Conservation (phyloP, 1,140 invertebrate species). For the Melitaea cinxia region DNA sequence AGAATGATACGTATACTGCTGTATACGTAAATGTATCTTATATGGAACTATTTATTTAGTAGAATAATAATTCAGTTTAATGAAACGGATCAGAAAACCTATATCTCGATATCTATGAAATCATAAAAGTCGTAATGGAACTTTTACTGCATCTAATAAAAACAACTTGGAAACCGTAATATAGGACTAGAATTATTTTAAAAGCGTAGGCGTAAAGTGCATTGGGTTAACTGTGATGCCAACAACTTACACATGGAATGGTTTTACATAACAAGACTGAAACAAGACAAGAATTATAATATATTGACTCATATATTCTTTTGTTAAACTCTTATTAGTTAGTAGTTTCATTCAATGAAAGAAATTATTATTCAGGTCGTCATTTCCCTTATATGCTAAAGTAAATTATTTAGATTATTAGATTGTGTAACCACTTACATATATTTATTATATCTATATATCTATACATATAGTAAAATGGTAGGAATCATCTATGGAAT, state of each 20-base stretch:
- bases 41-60: conserved; percentile 22
- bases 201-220: conserved; percentile 39
- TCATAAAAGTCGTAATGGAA: conserved; percentile 28
- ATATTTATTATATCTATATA: too few species aligned
- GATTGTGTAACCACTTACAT: too few species aligned
- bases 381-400: too few species aligned
- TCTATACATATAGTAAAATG: too few species aligned
- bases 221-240: conserved; percentile 29
- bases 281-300: too few species aligned
- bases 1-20: conserved; percentile 7
- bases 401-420: too few species aligned
- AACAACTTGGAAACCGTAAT: conserved; percentile 26
- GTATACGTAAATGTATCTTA: conserved; percentile 16
- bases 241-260: conserved; percentile 18
- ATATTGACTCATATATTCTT: background rate
- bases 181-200: conserved; percentile 21
- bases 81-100: conserved; percentile 25
- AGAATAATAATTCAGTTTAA: conserved; percentile 23
- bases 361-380: too few species aligned
- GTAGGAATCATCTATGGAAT: too few species aligned
- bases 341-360: background rate
- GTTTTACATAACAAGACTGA: conserved; percentile 28
- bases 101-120: conserved; percentile 33
- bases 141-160: conserved; percentile 34
- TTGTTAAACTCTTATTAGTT: background rate